Evolutionary conservation across 2,113 vertebrate genomes (phyloP), one percentile per base, ranked within the genome.

Genomic region (Muscicapa adusta): DNA sequence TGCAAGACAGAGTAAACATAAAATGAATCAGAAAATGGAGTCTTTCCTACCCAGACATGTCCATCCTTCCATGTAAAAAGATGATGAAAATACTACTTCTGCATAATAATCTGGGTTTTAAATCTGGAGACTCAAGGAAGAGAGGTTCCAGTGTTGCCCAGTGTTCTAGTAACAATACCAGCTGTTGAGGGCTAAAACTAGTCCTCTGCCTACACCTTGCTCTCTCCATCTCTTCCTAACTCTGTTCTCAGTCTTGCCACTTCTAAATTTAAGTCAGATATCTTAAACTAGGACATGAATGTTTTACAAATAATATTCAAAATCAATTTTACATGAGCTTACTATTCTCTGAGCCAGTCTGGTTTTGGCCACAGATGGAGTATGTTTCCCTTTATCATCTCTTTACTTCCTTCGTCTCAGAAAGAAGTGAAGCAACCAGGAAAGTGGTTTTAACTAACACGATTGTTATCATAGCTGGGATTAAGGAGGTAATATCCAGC

Each of bases 401-500:
- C 62, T 67, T 61, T 45, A n/a, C 34, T 85, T 89, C 56, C 78
- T 63, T 72, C 10, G 0, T 45, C 77, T 92, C 53, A 16, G 33
- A 38, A 89, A 63, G 65, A 87, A 91, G 42, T 4, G 8, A 78
- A 93, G 74, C 61, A 75, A 93, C 36, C n/a, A 68, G 40, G 20
- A 84, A 92, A 62, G 63, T 79, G 77, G 70, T 85, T 95, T 95
- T 92, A 94, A 77, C 85, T 91, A 83, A 66, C 65, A 62, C 24
- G 51, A 88, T 91, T 80, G 48, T 81, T 92, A 94, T 63, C 85
- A 34, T 38, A 74, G 51, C 76, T 92, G 79, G 51, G 67, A 88
- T 91, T 94, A 93, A 93, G 79, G 36, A 84, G 63, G 88, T 70
- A 95, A 92, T 93, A 88, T 58, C 60, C 92, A 92, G 79, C 92